phyloP scores from a whole-genome alignment of 2,113 vertebrate genomes.

The Globicephala melas region DNA sequence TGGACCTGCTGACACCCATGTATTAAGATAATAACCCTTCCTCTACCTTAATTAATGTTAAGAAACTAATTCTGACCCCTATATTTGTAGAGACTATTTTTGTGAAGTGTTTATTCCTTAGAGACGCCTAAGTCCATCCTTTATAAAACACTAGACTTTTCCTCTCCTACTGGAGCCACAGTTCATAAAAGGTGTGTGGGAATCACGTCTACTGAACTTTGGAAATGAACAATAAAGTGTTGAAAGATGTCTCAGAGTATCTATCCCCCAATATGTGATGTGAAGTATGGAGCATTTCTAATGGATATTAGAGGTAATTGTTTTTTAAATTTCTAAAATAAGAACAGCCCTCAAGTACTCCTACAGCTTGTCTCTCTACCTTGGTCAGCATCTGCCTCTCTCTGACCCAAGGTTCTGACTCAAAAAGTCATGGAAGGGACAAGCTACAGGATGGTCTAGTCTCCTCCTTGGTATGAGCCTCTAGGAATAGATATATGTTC shows the following conservation, averaged over 20 bases:
- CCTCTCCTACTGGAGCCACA: neutral
- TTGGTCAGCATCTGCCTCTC: neutral
- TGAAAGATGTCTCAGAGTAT: neutral
- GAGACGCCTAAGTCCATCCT: neutral
- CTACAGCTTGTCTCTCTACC: neutral
- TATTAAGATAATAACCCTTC: neutral
- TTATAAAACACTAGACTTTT: neutral
- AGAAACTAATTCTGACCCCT: neutral
- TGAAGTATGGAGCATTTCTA: neutral
- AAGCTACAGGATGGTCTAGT: neutral
- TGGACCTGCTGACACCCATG: neutral
- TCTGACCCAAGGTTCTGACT: neutral
- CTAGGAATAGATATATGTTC: neutral
- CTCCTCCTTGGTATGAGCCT: accelerated
- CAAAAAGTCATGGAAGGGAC: neutral
- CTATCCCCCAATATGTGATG: neutral
- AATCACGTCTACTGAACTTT: neutral
- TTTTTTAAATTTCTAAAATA: neutral
- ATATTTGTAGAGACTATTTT: neutral
- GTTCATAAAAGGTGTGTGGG: neutral
- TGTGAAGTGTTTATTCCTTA: neutral
- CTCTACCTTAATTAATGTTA: neutral
- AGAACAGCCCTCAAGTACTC: neutral
- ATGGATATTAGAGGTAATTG: neutral
- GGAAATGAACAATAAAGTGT: neutral